Evolutionary conservation across 2,113 vertebrate genomes (phyloP).

Genomic region (Pseudopipra pipra): DNA sequence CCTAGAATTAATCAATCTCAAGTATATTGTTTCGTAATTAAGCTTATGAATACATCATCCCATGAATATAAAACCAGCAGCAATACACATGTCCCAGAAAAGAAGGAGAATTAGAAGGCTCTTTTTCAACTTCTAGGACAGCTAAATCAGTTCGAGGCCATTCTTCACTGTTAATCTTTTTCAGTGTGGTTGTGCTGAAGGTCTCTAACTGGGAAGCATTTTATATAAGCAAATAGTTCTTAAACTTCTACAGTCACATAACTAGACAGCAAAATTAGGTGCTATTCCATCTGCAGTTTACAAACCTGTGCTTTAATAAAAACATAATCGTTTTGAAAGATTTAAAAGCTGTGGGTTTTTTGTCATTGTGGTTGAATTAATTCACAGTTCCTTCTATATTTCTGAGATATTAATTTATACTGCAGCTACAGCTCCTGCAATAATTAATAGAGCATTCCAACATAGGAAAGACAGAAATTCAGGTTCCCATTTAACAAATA

Average conservation of each 20-base stretch:
- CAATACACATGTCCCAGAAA: slow-evolving; percentile 21
- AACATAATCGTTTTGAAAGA: neutral
- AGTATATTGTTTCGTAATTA: slow-evolving; percentile 49
- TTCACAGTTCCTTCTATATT: neutral
- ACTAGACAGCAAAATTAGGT: neutral
- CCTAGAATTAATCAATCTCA: slow-evolving; percentile 50
- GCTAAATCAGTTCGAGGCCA: neutral
- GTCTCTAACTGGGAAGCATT: neutral
- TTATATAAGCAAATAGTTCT: neutral
- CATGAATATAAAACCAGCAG: slow-evolving; percentile 31
- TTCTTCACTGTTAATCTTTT: neutral
- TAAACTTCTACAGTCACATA: neutral
- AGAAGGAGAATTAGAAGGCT: neutral
- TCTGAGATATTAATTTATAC: neutral
- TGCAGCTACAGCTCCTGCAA: neutral
- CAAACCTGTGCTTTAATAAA: neutral
- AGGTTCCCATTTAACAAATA: neutral
- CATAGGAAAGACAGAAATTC: neutral
- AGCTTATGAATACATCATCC: slow-evolving; percentile 19
- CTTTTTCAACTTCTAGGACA: slow-evolving; percentile 1
- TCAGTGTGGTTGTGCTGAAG: neutral
- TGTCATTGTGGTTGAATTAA: neutral
- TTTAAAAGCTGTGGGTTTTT: neutral
- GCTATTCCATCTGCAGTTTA: neutral
- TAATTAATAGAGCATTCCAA: neutral